Percentiles rank a stretch among this genome's conserved stretches.
Evolutionary conservation across 2,888 invertebrate genomes (phyloP).

Genomic region (Rhingia rostrata): DNA sequence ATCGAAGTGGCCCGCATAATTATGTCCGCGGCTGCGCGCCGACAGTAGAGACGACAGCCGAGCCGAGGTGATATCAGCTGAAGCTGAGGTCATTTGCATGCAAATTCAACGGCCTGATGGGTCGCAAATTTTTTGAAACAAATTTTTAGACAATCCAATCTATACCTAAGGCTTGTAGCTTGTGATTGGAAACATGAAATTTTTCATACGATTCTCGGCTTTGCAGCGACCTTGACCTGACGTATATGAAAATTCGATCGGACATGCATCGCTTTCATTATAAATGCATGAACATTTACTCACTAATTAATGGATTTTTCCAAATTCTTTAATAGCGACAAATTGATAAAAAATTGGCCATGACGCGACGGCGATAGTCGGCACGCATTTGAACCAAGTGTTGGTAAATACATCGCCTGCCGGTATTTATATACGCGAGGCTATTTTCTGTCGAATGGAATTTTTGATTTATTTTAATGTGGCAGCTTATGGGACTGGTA

Average conservation of each 20-base stretch:
- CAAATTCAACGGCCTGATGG: constrained; percentile 36
- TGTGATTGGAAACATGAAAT: too few relatives aligned
- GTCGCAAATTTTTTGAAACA: neutral
- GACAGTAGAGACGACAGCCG: neutral
- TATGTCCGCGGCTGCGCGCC: neutral
- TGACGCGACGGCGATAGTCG: neutral
- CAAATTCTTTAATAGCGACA: neutral
- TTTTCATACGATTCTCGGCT: neutral
- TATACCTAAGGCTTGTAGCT: neutral
- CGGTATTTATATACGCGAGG: too few relatives aligned
- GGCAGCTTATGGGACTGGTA: too few relatives aligned
- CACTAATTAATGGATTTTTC: constrained; percentile 25
- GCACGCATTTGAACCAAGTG: too few relatives aligned
- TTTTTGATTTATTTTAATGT: too few relatives aligned
- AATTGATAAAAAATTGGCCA: neutral
- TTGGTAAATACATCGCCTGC: too few relatives aligned
- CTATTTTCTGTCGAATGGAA: too few relatives aligned
- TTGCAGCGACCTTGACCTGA: constrained; percentile 56
- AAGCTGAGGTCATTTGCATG: constrained; percentile 38
- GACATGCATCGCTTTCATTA: neutral
- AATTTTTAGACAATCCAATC: neutral
- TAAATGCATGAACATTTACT: constrained; percentile 15
- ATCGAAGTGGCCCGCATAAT: neutral
- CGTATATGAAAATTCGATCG: neutral
- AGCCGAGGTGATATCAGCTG: neutral